A percentile compares a stretch with the other conserved stretches of the same genome.
phyloP scores from a whole-genome alignment of 2,888 invertebrate genomes.

The Malthinus flaveolus region DNA sequence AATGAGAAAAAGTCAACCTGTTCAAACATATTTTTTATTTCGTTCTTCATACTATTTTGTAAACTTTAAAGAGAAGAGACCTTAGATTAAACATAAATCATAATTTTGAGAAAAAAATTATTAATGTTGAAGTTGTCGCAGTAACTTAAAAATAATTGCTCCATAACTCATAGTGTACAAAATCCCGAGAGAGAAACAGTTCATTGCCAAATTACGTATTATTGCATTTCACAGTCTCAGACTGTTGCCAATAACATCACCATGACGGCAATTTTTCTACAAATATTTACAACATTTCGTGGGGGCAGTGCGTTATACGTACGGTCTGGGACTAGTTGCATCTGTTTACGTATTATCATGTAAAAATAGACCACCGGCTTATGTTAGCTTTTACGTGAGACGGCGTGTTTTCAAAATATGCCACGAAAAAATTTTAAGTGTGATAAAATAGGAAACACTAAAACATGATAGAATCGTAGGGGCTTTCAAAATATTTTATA shows the following conservation, averaged over 20 bases:
- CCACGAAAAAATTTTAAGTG: conserved; percentile 11
- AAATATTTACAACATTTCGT: conserved; percentile 25
- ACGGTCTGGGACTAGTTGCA: conserved; percentile 19
- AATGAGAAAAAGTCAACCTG: too few species aligned
- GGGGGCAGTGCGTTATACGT: conserved; percentile 26
- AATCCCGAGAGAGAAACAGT: conserved; percentile 12
- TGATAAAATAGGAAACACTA: conserved; percentile 8
- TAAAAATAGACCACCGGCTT: conserved; percentile 11
- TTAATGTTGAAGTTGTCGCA: too few species aligned
- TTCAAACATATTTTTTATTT: too few species aligned
- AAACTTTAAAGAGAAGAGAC: too few species aligned
- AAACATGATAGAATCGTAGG: neutral
- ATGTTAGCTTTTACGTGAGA: conserved; percentile 8
- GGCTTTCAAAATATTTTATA: too few species aligned
- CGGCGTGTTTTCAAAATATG: conserved; percentile 15
- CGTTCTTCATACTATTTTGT: too few species aligned
- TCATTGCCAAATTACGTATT: conserved; percentile 36
- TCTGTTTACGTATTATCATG: conserved; percentile 19
- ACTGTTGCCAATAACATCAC: conserved; percentile 35
- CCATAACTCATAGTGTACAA: too few species aligned
- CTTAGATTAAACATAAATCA: too few species aligned
- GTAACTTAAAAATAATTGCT: too few species aligned
- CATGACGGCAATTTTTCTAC: conserved; percentile 21
- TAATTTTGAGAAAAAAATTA: too few species aligned
- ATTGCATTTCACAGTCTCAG: conserved; percentile 26